Evolutionary conservation across 2,797 vertebrate genomes (phyloP).

Genomic region (Heteromormyrus szaboi): DNA sequence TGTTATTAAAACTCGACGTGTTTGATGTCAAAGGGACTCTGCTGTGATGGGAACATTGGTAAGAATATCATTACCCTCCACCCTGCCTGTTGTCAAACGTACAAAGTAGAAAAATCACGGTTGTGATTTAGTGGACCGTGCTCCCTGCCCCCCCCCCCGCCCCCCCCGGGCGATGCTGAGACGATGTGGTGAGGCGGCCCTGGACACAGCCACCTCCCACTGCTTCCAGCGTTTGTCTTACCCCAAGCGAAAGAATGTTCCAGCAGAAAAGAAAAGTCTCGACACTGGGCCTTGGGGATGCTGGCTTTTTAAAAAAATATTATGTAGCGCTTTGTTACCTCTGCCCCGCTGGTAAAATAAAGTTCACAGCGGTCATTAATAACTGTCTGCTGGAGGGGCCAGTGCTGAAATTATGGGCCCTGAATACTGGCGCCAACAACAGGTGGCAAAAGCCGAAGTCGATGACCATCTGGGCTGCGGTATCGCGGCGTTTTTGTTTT

Average conservation of each 20-base stretch:
- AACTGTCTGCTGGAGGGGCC: conserved; percentile 28
- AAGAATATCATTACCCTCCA: not conserved
- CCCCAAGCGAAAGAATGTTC: conserved; percentile 18
- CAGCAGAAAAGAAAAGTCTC: conserved; percentile 12
- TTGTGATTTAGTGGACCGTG: not conserved
- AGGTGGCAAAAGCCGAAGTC: not conserved
- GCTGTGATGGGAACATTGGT: too few relatives aligned
- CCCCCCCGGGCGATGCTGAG: not conserved
- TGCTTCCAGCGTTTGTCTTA: conserved; percentile 5
- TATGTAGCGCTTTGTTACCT: conserved; percentile 38
- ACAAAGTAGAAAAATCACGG: not conserved
- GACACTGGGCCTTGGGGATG: conserved; percentile 22
- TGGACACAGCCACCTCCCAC: conserved; percentile 10
- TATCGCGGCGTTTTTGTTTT: too few relatives aligned
- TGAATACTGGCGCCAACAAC: not conserved
- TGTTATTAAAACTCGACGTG: conserved; percentile 13
- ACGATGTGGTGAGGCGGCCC: not conserved
- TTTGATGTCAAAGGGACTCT: conserved; percentile 9
- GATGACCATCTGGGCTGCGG: not conserved
- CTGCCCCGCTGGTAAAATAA: conserved; percentile 23
- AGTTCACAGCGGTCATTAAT: conserved; percentile 38
- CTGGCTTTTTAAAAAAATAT: conserved; percentile 16
- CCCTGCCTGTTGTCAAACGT: not conserved
- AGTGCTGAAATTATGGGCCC: not conserved
- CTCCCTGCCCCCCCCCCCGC: too few relatives aligned